Evolutionary conservation across 1,140 invertebrate genomes (phyloP), one percentile per base, ranked within the genome.

Genomic region (Procambarus virginalis): DNA sequence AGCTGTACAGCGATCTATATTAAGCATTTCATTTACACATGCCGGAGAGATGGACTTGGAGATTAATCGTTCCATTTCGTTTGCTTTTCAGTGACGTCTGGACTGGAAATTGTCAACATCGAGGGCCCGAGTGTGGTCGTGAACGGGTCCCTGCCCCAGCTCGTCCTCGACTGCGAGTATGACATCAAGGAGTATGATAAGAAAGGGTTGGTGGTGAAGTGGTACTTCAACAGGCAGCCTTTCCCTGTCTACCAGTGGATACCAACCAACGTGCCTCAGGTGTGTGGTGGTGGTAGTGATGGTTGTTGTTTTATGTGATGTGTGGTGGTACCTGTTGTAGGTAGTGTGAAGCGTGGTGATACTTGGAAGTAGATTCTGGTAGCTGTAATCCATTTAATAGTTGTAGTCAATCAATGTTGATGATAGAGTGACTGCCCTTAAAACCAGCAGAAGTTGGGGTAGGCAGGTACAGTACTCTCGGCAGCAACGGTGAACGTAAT

Each of bases 191-290:
- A 89, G 12, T 48, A 64, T 0, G 70, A 89, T 49, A 89, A 82
- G 70, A 5, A 4, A 9, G 81, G 90, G 14, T 79, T 93, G 49
- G 92, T 93, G 10, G 91, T 93, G 6, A 92, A 93, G 51, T 93
- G 93, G 93, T 93, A 93, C 85, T 89, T 93, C 55, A 92, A 93
- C 83, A 79, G 91, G 45, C 68, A 91, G 12, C 89, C 92, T 12
- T 92, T 91, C 22, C 93, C 93, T 2, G 90, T 93, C 9, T 93
- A 93, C 86, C 93, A 93, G 90, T 93, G 93, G 93, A 93, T 93
- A 83, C 93, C 93, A 3, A 90, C 89, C 12, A 88, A 86, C 46
- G 58, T 48, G 4, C 90, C 90, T 9, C 90, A 87, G 80, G 90
- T 89, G 45, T n/a, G 86, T 46, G 34, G 0, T 10, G 81, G 60